phyloP scores from a whole-genome alignment of 92 coral and sea anemone species.

The Ricordea florida region DNA sequence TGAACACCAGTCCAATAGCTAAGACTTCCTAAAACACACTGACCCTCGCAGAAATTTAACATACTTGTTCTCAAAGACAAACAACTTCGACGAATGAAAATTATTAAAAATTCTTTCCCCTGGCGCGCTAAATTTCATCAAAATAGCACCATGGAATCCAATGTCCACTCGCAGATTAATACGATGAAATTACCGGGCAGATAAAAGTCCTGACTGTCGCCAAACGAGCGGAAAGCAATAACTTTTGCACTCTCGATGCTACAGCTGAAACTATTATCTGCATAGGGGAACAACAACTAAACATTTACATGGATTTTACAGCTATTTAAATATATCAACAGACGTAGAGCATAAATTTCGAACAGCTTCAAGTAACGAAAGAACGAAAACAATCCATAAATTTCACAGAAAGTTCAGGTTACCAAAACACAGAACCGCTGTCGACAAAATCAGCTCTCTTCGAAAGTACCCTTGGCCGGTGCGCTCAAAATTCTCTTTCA shows the following conservation, averaged over 20 bases:
- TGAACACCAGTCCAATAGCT: slow-evolving; percentile 2
- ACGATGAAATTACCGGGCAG: slow-evolving; percentile 30
- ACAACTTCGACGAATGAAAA: slow-evolving; percentile 22
- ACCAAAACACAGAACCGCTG: neutral
- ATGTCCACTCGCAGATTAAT: slow-evolving; percentile 20
- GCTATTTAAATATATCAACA: slow-evolving; percentile 98
- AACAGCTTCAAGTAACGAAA: slow-evolving; percentile 94
- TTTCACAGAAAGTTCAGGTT: slow-evolving; percentile 30
- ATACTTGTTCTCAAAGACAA: neutral
- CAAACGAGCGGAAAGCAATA: slow-evolving; percentile 13
- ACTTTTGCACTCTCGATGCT: neutral
- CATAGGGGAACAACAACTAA: slow-evolving; percentile 77
- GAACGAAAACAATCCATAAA: slow-evolving; percentile 82
- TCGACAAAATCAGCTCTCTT: neutral
- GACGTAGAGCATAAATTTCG: slow-evolving; percentile 87
- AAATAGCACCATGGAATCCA: no score
- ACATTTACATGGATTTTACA: slow-evolving; percentile 97
- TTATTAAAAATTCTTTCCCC: slow-evolving; percentile 34
- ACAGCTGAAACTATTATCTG: slow-evolving; percentile 79
- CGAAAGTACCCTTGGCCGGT: slow-evolving; percentile 15
- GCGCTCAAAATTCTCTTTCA: slow-evolving; percentile 47
- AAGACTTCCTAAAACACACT: neutral
- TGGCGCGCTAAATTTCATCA: slow-evolving; percentile 29
- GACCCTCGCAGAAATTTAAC: slow-evolving; percentile 10
- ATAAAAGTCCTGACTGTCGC: neutral